Conservation (phyloP, 2,113 vertebrate species). For the Colius striatus region DNA sequence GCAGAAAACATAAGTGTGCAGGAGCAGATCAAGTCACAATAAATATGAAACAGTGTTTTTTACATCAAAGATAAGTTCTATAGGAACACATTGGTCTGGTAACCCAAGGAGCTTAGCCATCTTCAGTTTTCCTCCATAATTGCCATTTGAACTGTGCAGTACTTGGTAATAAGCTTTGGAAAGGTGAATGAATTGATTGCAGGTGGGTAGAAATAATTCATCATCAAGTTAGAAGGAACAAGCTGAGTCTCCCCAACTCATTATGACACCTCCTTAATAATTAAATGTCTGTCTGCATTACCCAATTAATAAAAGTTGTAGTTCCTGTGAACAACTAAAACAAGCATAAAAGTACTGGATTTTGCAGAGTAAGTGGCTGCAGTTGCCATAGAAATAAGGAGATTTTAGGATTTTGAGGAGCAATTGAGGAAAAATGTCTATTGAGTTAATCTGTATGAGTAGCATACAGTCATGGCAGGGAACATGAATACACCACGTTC, state of each 20-base stretch:
- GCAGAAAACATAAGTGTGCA: not conserved
- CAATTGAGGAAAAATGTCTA: not conserved
- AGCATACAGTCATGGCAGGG: not conserved
- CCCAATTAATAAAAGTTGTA: not conserved
- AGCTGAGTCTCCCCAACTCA: fast-evolving
- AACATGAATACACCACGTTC: not conserved
- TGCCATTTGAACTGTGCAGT: not conserved
- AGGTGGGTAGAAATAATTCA: not conserved
- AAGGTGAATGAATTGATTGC: not conserved
- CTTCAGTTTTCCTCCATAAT: not conserved
- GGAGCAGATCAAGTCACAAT: not conserved
- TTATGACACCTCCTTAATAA: not conserved
- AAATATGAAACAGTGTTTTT: not conserved
- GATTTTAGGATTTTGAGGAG: not conserved
- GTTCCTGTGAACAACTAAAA: not conserved
- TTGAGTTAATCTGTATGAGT: not conserved
- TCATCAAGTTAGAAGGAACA: not conserved
- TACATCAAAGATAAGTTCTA: not conserved
- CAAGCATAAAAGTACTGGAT: not conserved
- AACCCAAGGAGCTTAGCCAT: not conserved
- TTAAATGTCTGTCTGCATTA: not conserved
- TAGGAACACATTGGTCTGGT: not conserved
- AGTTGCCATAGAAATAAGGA: not conserved
- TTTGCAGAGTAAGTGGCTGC: not conserved
- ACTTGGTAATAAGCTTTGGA: not conserved